Evolutionary conservation across 2,888 invertebrate species (phyloP).

Genomic region (Campaea margaritaria): DNA sequence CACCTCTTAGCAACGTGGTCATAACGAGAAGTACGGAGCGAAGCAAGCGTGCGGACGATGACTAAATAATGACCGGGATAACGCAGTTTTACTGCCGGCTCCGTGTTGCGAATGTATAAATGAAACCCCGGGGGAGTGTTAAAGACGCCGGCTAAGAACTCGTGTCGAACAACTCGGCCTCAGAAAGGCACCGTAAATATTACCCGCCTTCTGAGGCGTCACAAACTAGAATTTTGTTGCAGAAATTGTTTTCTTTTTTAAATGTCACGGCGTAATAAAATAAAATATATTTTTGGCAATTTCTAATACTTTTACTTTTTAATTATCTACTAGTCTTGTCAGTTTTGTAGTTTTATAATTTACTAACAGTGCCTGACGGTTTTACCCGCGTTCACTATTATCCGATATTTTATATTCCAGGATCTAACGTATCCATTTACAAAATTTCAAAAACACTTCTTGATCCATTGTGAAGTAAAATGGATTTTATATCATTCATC

Average conservation of each 20-base stretch:
- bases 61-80: conserved; percentile 85
- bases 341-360: too few species aligned
- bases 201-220: conserved; percentile 76
- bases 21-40: conserved; percentile 16
- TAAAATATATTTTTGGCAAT: too few species aligned
- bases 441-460: too few species aligned
- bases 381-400: too few species aligned
- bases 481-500: too few species aligned
- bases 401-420: too few species aligned
- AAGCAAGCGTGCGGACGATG: conserved; percentile 64
- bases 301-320: too few species aligned
- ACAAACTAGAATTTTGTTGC: conserved; percentile 62
- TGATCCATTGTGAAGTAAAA: too few species aligned
- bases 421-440: too few species aligned
- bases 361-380: too few species aligned
- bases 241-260: conserved; percentile 42
- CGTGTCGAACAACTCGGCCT: conserved; percentile 80
- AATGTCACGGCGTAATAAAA: too few species aligned
- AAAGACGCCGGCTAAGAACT: conserved; percentile 82
- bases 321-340: too few species aligned
- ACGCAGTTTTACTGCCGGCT: conserved; percentile 83
- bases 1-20: conserved; percentile 23
- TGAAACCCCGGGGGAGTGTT: conserved; percentile 83
- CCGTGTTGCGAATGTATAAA: conserved; percentile 85
- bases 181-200: conserved; percentile 80